Conservation (phyloP, 2,888 invertebrate species). For the Oscheius sp. region DNA sequence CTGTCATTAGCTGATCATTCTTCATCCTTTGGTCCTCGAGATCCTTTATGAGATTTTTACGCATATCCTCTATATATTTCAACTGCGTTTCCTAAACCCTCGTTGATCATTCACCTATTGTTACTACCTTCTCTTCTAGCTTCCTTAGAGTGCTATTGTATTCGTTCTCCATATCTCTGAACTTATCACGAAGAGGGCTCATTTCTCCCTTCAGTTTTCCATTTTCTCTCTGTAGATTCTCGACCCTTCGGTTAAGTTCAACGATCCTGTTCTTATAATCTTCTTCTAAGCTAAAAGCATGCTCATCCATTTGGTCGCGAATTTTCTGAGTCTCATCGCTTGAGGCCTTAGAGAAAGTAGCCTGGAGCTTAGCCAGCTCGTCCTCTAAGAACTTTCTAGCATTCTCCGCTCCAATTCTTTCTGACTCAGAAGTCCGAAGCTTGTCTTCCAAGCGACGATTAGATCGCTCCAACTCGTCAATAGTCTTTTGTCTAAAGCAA, state of each 20-base stretch:
- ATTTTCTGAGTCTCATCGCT: constrained; percentile 64
- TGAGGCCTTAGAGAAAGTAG: constrained; percentile 58
- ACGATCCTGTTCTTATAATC: constrained; percentile 65
- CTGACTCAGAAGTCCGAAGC: constrained; percentile 59
- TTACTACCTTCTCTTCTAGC: constrained; percentile 61
- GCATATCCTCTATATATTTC: constrained; percentile 49
- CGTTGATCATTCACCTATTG: background rate
- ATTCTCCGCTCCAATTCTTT: constrained; percentile 62
- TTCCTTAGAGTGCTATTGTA: constrained; percentile 57
- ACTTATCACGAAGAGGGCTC: constrained; percentile 60
- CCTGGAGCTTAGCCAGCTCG: constrained; percentile 65
- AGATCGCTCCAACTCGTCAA: constrained; percentile 64
- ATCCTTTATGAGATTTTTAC: constrained; percentile 51
- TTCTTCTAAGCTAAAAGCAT: constrained; percentile 59
- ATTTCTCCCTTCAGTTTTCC: constrained; percentile 60
- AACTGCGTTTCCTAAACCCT: constrained; percentile 43
- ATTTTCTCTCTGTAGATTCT: constrained; percentile 64
- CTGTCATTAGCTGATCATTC: constrained; percentile 51
- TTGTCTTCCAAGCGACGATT: constrained; percentile 65
- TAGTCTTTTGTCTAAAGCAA: constrained; percentile 48
- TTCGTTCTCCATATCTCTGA: constrained; percentile 66
- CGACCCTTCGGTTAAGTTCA: constrained; percentile 66
- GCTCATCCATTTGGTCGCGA: constrained; percentile 67
- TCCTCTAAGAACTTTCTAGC: constrained; percentile 67
- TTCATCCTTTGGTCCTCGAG: constrained; percentile 55